Conservation (phyloP, 2,797 vertebrate species). For the Falco rusticolus region DNA sequence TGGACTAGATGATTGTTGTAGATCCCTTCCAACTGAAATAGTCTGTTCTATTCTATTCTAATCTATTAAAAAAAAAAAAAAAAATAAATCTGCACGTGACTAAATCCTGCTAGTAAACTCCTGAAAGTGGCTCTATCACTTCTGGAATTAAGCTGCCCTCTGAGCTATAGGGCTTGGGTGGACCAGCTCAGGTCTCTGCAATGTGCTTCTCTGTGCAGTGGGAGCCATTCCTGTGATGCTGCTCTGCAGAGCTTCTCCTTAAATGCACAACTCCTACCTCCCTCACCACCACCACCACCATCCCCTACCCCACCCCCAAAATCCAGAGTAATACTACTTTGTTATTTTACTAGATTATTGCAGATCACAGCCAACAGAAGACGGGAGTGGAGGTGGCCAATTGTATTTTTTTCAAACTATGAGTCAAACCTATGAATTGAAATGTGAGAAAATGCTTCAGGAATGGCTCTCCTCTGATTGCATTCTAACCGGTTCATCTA, state of each 20-base stretch:
- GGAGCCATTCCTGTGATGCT: background rate
- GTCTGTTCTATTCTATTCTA: background rate
- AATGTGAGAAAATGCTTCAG: background rate
- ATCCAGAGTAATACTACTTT: background rate
- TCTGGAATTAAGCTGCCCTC: background rate
- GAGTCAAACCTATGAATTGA: background rate
- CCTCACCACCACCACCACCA: background rate
- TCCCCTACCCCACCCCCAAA: background rate
- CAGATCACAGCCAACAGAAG: background rate
- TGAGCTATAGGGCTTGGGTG: background rate
- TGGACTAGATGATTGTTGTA: background rate
- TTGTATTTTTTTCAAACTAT: background rate
- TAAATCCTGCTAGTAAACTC: background rate
- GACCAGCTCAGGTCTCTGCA: background rate
- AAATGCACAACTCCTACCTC: background rate
- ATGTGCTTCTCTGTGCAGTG: background rate
- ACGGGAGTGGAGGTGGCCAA: background rate
- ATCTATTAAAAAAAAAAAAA: background rate
- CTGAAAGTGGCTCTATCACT: background rate
- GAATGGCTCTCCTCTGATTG: background rate
- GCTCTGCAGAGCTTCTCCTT: background rate
- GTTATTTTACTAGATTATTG: background rate
- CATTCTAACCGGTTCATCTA: background rate
- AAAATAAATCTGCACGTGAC: background rate
- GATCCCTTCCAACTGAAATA: background rate